Evolutionary conservation across 1,140 invertebrate genomes (phyloP).

Genomic region (Pentalonia nigronervosa): DNA sequence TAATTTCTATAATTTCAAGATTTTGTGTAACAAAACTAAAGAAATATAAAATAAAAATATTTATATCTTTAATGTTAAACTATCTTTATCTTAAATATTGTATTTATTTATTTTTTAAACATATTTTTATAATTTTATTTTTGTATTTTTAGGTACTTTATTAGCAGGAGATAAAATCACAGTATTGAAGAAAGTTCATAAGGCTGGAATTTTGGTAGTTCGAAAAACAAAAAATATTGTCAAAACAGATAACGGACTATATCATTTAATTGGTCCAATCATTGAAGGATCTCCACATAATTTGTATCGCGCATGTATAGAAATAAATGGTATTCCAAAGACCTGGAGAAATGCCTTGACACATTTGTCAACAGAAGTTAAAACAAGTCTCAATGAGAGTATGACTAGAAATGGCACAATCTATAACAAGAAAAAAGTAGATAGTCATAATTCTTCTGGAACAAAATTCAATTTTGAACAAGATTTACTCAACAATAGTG

Average conservation of each 20-base stretch:
- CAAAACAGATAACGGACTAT: background rate
- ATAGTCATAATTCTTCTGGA: background rate
- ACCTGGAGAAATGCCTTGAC: background rate
- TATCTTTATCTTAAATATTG: background rate
- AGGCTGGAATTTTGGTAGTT: background rate
- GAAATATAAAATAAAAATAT: no score
- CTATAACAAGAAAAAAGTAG: background rate
- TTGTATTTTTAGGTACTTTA: background rate
- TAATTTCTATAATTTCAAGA: no score
- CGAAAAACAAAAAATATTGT: background rate
- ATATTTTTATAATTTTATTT: background rate
- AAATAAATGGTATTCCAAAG: background rate
- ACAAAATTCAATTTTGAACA: background rate
- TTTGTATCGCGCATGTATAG: background rate
- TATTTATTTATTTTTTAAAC: no score
- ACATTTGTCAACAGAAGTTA: background rate
- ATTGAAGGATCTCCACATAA: background rate
- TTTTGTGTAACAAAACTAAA: no score
- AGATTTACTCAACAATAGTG: background rate
- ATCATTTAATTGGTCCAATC: background rate
- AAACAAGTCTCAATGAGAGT: background rate
- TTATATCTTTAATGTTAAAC: no score
- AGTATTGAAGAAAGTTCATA: background rate
- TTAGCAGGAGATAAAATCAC: background rate
- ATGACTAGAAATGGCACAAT: background rate